A percentile compares a stretch with the other conserved stretches of the same genome.
These are phyloP conservation scores for Seira sanloemensis DNA, from an alignment of 2,888 invertebrate species.

Conservation along the genomic window DNA sequence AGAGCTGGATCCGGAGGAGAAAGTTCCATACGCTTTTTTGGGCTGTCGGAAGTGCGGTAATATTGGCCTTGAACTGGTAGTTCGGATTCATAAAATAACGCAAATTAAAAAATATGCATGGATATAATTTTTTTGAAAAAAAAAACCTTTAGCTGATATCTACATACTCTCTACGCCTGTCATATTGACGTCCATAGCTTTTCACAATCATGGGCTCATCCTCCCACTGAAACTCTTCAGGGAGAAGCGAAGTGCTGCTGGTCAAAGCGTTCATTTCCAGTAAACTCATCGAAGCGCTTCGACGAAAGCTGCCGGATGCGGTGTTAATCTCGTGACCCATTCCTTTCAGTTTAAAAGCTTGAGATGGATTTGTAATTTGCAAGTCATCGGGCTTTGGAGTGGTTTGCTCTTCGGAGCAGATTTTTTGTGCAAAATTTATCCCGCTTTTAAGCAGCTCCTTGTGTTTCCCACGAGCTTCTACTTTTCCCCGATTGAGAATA, in stretches of 20 bases:
- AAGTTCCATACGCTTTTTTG: conserved; percentile 54
- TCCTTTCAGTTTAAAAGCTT: conserved; percentile 50
- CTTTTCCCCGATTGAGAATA: conserved; percentile 60
- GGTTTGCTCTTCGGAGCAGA: conserved; percentile 74
- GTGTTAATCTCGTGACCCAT: conserved; percentile 36
- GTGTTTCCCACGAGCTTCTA: conserved; percentile 74
- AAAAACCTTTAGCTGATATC: background rate
- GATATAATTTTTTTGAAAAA: background rate
- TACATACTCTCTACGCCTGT: conserved; percentile 28
- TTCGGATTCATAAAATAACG: conserved; percentile 1
- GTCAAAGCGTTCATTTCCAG: conserved; percentile 53
- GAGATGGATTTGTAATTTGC: conserved; percentile 20
- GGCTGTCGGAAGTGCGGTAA: conserved; percentile 42
- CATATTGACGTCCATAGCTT: conserved; percentile 58
- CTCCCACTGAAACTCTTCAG: conserved; percentile 64
- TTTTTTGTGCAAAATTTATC: conserved; percentile 85
- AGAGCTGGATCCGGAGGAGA: conserved; percentile 21
- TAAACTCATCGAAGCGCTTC: conserved; percentile 61
- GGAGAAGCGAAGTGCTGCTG: conserved; percentile 30
- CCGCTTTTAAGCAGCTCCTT: conserved; percentile 84
- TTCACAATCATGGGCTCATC: conserved; percentile 67
- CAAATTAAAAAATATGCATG: background rate
- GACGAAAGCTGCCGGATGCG: conserved; percentile 39
- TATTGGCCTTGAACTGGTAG: conserved; percentile 36
- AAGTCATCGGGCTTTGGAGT: conserved; percentile 10